These are phyloP conservation scores for Aradophagus sp. DNA, from an alignment of 1,140 invertebrate genomes.

Conservation along the genomic window DNA sequence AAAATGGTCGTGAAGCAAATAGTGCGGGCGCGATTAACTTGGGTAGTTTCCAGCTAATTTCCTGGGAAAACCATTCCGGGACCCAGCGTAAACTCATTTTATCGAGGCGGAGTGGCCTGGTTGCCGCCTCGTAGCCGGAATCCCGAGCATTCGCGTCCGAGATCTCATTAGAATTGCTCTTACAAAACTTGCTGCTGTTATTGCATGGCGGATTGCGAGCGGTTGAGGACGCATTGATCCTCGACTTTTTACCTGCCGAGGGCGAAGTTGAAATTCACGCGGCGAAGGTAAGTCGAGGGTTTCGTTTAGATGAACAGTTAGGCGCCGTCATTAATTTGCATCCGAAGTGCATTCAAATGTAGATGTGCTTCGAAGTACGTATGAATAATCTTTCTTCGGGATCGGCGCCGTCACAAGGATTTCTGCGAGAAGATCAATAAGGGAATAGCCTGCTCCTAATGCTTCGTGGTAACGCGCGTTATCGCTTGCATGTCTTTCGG, in stretches of 20 bases:
- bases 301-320: constrained; percentile 20
- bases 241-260: too few relatives aligned
- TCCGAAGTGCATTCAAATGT: constrained; percentile 39
- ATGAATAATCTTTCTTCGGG: constrained; percentile 22
- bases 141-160: constrained; percentile 12
- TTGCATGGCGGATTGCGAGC: not conserved
- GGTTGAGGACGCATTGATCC: not conserved
- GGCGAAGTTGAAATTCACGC: too few relatives aligned
- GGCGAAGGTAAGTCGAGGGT: not conserved
- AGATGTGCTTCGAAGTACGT: constrained; percentile 19
- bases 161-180: constrained; percentile 30
- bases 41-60: constrained; percentile 50
- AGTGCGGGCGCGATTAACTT: constrained; percentile 42
- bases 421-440: constrained; percentile 31
- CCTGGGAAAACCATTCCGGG: constrained; percentile 32
- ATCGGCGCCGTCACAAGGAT: constrained; percentile 22
- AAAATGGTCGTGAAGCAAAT: constrained; percentile 16
- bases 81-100: constrained; percentile 28
- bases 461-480: constrained; percentile 17
- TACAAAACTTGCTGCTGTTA: constrained; percentile 19
- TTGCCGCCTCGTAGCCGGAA: constrained; percentile 13
- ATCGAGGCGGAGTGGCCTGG: constrained; percentile 6
- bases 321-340: constrained; percentile 34
- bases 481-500: constrained; percentile 31
- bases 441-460: constrained; percentile 27